Evolutionary conservation across 2,113 vertebrate genomes (phyloP).

Genomic region (Corythaixoides concolor): DNA sequence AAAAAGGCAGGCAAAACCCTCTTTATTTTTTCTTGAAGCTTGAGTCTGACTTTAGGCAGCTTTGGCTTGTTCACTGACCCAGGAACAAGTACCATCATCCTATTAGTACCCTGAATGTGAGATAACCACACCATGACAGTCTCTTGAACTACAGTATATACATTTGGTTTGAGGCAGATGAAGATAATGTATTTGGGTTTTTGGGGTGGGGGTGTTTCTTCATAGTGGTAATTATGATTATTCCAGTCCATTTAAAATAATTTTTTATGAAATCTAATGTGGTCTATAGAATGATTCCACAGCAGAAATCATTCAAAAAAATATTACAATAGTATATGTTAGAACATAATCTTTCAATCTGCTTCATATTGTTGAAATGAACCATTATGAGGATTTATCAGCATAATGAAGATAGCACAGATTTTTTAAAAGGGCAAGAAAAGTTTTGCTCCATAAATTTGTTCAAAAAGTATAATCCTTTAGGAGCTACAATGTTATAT

Average conservation of each 20-base stretch:
- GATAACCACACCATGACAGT: neutral
- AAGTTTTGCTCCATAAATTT: neutral
- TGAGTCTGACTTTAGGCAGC: conserved; percentile 35
- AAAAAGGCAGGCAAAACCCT: neutral
- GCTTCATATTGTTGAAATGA: neutral
- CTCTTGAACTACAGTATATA: neutral
- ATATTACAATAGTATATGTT: neutral
- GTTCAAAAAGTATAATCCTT: neutral
- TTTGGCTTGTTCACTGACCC: conserved; percentile 60
- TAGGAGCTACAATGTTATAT: neutral
- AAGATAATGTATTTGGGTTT: neutral
- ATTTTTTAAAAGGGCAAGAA: neutral
- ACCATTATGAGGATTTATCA: neutral
- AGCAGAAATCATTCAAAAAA: neutral
- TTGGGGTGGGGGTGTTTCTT: neutral
- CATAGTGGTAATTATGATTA: neutral
- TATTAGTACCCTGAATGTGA: conserved; percentile 51
- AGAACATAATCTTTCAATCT: neutral
- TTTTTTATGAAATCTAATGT: neutral
- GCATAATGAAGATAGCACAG: neutral
- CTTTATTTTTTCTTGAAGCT: neutral
- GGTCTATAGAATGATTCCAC: neutral
- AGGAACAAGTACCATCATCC: conserved; percentile 35
- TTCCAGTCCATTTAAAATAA: conserved; percentile 23
- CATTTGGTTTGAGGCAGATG: conserved; percentile 16